Conservation (phyloP, 2,113 vertebrate genomes). For the Heterotis niloticus region DNA sequence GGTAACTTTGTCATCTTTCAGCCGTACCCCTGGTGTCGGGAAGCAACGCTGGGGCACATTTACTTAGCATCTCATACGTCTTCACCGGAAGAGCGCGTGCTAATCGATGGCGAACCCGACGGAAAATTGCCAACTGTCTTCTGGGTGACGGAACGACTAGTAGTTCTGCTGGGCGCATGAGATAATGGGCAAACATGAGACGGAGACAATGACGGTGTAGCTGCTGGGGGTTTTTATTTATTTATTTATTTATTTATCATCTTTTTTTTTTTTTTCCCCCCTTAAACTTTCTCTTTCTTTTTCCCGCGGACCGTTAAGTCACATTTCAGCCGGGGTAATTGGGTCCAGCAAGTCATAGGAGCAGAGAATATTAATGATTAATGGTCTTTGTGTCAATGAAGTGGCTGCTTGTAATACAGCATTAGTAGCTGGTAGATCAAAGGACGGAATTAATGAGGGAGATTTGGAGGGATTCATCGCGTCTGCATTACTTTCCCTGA, state of each 20-base stretch:
- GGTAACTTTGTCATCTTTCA: slow-evolving; percentile 47
- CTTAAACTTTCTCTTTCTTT: neutral
- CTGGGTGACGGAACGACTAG: slow-evolving; percentile 4
- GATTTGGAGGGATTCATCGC: slow-evolving; percentile 20
- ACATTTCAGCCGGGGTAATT: slow-evolving; percentile 36
- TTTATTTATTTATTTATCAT: too few relatives aligned
- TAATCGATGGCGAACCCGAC: slow-evolving; percentile 2
- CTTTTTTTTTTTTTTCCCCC: too few relatives aligned
- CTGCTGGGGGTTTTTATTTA: too few relatives aligned
- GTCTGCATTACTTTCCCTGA: slow-evolving; percentile 22
- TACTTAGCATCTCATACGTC: slow-evolving; percentile 41
- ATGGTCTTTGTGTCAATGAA: slow-evolving; percentile 40
- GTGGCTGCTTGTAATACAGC: slow-evolving; percentile 41
- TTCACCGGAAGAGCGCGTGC: slow-evolving; percentile 18
- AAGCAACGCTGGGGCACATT: slow-evolving; percentile 42
- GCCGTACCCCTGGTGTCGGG: slow-evolving; percentile 41
- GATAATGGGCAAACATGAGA: neutral
- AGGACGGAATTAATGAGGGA: slow-evolving; percentile 39
- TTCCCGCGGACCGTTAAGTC: neutral
- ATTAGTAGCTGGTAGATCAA: slow-evolving; percentile 45
- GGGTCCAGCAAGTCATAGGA: slow-evolving; percentile 34
- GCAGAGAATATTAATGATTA: slow-evolving; percentile 45
- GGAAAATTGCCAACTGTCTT: slow-evolving; percentile 8
- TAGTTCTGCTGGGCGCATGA: neutral
- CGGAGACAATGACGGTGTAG: neutral